Conservation (phyloP, 2,113 vertebrate genomes). For the Tyto alba region DNA sequence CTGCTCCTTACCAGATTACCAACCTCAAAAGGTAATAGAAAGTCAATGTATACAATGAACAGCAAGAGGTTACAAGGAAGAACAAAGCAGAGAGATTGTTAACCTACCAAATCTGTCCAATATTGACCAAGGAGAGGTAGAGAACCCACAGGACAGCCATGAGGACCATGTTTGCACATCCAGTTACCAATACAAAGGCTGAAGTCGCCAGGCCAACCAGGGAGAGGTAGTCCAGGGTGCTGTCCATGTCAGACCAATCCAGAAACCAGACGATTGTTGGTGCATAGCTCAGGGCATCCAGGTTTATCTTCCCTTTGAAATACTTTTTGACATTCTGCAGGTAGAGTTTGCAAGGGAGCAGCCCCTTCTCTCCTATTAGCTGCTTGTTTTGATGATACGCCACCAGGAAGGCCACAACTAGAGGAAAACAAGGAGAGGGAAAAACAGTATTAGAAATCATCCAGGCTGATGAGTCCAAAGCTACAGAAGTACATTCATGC, state of each 20-base stretch:
- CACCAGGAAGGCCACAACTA: slow-evolving; percentile 89
- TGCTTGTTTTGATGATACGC: slow-evolving; percentile 91
- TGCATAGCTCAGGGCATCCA: slow-evolving; percentile 76
- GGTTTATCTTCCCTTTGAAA: slow-evolving; percentile 76
- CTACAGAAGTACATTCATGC: background rate
- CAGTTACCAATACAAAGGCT: slow-evolving; percentile 77
- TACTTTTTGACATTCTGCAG: slow-evolving; percentile 81
- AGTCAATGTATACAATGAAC: fast-evolving
- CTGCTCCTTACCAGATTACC: background rate
- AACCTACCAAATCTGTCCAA: slow-evolving; percentile 94
- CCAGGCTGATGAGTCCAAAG: background rate
- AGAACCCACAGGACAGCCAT: slow-evolving; percentile 87
- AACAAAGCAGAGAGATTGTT: background rate
- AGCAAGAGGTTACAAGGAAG: background rate
- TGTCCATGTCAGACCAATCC: slow-evolving; percentile 87
- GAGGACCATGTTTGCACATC: slow-evolving; percentile 89
- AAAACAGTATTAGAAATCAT: background rate
- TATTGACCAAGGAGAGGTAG: slow-evolving; percentile 89
- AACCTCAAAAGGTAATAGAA: background rate
- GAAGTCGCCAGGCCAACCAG: slow-evolving; percentile 79
- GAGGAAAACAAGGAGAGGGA: background rate
- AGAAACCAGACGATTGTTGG: slow-evolving; percentile 88
- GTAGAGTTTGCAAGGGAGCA: slow-evolving; percentile 82
- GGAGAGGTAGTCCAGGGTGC: slow-evolving; percentile 81
- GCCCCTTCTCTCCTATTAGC: slow-evolving; percentile 86